A percentile compares a stretch with the other conserved stretches of the same genome.
Conservation (phyloP, 2,797 vertebrate species). For the Muraenolepis orangiensis region DNA sequence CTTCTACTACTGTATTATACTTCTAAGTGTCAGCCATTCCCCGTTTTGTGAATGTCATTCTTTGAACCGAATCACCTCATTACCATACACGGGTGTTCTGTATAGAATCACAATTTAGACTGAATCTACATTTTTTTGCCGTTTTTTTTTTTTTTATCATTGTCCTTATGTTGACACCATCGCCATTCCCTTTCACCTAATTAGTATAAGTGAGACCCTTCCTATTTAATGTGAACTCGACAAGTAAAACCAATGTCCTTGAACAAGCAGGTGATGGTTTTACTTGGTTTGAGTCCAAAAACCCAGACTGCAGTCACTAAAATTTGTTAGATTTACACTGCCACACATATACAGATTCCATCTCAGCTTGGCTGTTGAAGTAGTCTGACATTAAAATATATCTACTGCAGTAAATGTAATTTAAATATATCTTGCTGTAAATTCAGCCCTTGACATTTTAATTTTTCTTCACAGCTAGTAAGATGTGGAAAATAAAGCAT, state of each 20-base stretch:
- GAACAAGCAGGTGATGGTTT: not conserved
- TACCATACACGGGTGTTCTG: slow-evolving; percentile 30
- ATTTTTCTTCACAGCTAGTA: slow-evolving; percentile 22
- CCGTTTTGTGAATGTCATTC: slow-evolving; percentile 53
- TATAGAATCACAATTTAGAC: slow-evolving; percentile 24
- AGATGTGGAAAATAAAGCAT: slow-evolving; percentile 31
- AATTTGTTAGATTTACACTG: slow-evolving; percentile 21
- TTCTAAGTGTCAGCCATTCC: slow-evolving; percentile 18
- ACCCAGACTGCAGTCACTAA: not conserved
- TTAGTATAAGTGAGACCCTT: not conserved
- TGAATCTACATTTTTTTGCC: slow-evolving; percentile 17
- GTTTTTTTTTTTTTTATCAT: not conserved
- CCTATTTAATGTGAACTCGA: not conserved
- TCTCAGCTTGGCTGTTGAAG: slow-evolving; percentile 38
- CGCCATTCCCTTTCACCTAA: not conserved
- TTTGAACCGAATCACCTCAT: slow-evolving; percentile 38
- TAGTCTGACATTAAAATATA: slow-evolving; percentile 32
- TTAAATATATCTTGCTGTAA: slow-evolving; percentile 38
- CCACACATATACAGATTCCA: slow-evolving; percentile 19
- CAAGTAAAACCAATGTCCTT: no score
- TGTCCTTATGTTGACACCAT: not conserved
- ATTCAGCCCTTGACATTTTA: slow-evolving; percentile 39
- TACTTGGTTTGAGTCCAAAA: not conserved
- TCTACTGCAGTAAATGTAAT: slow-evolving; percentile 38
- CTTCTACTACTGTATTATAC: slow-evolving; percentile 22